Conservation (phyloP, 2,113 vertebrate genomes). For the Urocynchramus pylzowi region DNA sequence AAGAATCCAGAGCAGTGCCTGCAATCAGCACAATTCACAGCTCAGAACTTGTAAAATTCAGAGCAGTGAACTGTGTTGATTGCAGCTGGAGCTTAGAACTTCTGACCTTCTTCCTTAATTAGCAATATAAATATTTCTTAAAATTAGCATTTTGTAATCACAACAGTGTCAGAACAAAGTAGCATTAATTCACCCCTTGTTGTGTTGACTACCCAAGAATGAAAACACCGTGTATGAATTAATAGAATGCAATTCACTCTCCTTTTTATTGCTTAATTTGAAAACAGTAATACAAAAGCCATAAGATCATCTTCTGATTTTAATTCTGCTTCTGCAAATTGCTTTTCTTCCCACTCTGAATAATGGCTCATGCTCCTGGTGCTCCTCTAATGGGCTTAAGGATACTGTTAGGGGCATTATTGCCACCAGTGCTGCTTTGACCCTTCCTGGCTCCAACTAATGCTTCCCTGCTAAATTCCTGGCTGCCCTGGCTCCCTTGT, state of each 20-base stretch:
- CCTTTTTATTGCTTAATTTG: constrained; percentile 55
- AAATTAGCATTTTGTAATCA: constrained; percentile 65
- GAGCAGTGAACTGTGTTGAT: constrained; percentile 18
- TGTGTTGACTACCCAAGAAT: constrained; percentile 14
- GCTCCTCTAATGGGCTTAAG: background rate
- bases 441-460: background rate
- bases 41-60: constrained; percentile 38
- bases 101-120: constrained; percentile 63
- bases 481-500: background rate
- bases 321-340: constrained; percentile 12
- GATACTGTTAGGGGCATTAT: background rate
- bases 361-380: background rate
- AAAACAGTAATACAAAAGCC: constrained; percentile 33
- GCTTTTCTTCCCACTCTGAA: background rate
- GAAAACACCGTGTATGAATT: constrained; percentile 3
- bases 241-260: constrained; percentile 9
- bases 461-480: constrained; percentile 16
- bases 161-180: constrained; percentile 32
- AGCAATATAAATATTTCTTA: constrained; percentile 62
- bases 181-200: constrained; percentile 46
- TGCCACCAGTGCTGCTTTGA: background rate
- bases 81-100: constrained; percentile 29
- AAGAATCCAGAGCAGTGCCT: constrained; percentile 26
- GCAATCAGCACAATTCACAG: constrained; percentile 47
- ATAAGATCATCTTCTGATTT: constrained; percentile 6